Base-by-base conservation (phyloP, 2,888 invertebrate species). In the Thymelicus sylvestris region DNA sequence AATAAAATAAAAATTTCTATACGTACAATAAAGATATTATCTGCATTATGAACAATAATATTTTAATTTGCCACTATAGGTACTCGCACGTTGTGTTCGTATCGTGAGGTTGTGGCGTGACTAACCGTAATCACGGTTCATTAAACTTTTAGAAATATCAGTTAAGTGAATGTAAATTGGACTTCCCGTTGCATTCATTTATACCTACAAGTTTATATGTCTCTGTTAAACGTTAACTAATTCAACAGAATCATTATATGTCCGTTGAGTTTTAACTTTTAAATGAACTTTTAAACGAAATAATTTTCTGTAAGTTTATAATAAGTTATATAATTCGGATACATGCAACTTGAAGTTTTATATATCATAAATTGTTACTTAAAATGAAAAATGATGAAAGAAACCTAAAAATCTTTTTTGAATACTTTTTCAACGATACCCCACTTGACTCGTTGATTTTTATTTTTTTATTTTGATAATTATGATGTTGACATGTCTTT, bases 141-240 rank as follows among this genome's bases (percentile, higher is more conserved):
- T 70, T 70, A 60, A 69, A 69, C 65, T 70, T 70, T 70, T 70
- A 70, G 65, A 65, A 70, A 70, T 70, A 70, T 70, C 70, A 70
- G 64, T 60, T 68, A 70, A 70, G 65, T 60, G 65, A 70, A 70
- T 65, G 70, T 65, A 70, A 69, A 70, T 69, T 60, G 59, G 59
- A 70, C 69, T 70, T 70, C 70, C 65, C 70, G 70, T 60, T 65
- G 60, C 70, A 31, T 31, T 31, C 31, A 64, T 59, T 69, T 64
- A 69, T 59, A n/a, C n/a, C n/a, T n/a, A 48, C 67, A 12, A 59
- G 48, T 63, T 65, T 70, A 60, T 63, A 50, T 50, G 48, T 10
- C 63, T 69, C 10, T 31, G 62, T 62, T 69, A 59, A 63, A 57
- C 19, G 52, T 48, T 41, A 50, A n/a, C 10, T 48, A 62, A 41